phyloP scores from a whole-genome alignment of 2,888 invertebrate genomes.

The Mythimna pallens region DNA sequence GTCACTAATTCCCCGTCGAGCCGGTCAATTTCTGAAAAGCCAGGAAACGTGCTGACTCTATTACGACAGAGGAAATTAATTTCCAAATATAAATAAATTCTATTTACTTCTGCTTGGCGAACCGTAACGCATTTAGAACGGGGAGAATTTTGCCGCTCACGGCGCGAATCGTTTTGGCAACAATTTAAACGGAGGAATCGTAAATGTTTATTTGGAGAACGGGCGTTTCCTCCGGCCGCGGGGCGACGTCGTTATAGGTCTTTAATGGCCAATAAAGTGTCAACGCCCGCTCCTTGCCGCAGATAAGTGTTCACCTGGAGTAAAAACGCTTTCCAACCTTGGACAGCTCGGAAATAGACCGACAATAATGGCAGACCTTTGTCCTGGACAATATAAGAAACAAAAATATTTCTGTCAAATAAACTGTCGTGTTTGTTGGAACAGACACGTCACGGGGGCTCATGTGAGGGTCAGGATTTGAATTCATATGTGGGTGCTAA shows the following conservation, averaged over 20 bases:
- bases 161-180: constrained; percentile 87
- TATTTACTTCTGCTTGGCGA: constrained; percentile 86
- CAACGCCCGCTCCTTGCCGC: constrained; percentile 79
- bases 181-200: constrained; percentile 87
- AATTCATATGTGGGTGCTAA: not conserved
- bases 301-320: constrained; percentile 84
- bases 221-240: constrained; percentile 80
- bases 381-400: constrained; percentile 31
- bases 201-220: constrained; percentile 88
- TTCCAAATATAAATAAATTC: constrained; percentile 88
- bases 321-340: constrained; percentile 62
- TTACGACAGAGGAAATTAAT: constrained; percentile 85
- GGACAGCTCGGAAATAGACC: constrained; percentile 39
- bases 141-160: constrained; percentile 78
- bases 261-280: constrained; percentile 89
- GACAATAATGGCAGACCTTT: constrained; percentile 44
- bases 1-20: constrained; percentile 67
- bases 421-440: not conserved
- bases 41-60: constrained; percentile 78
- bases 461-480: not conserved
- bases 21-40: constrained; percentile 75
- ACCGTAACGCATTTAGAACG: constrained; percentile 85
- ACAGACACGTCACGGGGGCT: not conserved
- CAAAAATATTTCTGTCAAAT: constrained; percentile 33
- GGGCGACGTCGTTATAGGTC: constrained; percentile 86